Evolutionary conservation across 2,888 invertebrate genomes (phyloP).

Genomic region (Tyria jacobaeae): DNA sequence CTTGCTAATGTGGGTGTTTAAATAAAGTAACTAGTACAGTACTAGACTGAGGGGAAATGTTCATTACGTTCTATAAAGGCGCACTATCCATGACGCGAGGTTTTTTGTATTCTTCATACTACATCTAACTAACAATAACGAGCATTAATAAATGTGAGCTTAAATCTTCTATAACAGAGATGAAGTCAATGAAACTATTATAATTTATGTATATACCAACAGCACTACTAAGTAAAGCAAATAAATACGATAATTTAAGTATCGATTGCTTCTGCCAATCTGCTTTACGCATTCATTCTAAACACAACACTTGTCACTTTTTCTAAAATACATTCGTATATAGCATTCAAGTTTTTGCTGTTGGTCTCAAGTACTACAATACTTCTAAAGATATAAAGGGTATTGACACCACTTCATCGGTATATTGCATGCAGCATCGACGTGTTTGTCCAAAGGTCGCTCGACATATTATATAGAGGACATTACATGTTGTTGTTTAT

Average conservation of each 20-base stretch:
- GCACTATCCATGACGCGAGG: too few species aligned
- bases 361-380: constrained; percentile 2
- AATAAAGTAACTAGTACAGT: neutral
- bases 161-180: too few species aligned
- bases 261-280: too few species aligned
- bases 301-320: neutral
- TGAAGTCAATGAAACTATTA: too few species aligned
- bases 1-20: constrained; percentile 15
- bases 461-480: neutral
- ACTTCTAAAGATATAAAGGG: constrained; percentile 33
- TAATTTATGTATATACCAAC: too few species aligned
- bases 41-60: neutral
- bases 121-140: too few species aligned
- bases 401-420: constrained; percentile 24
- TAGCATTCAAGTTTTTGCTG: neutral
- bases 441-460: constrained; percentile 27
- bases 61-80: neutral
- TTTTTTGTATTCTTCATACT: too few species aligned
- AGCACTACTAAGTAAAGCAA: too few species aligned
- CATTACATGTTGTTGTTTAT: neutral
- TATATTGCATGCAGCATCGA: constrained; percentile 23
- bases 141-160: too few species aligned
- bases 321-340: neutral
- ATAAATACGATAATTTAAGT: too few species aligned
- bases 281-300: neutral